These are phyloP conservation scores for Hydractinia echinata DNA, from an alignment of 30 jellyfish, hydroid and myxozoan species.

Conservation along the genomic window DNA sequence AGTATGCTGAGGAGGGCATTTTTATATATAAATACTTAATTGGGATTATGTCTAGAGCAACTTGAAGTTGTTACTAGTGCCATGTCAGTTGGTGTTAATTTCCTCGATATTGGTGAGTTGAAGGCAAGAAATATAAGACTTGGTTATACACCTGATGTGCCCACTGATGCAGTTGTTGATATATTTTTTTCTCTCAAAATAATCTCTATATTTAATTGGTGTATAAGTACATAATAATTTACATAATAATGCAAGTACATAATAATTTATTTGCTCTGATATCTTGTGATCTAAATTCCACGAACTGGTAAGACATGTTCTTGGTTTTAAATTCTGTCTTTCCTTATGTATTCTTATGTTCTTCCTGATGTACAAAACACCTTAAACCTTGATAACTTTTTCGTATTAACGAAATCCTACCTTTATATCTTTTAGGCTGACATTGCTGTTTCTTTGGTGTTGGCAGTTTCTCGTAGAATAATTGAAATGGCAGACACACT, in stretches of 20 bases:
- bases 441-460: slow-evolving; percentile 55
- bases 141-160: slow-evolving; percentile 89
- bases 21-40: too few species aligned
- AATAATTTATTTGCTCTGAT: too few species aligned
- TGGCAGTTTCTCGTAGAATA: slow-evolving; percentile 70
- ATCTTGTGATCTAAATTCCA: too few species aligned
- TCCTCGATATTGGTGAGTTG: slow-evolving; percentile 52
- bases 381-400: not conserved
- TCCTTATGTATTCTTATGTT: not conserved
- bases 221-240: too few species aligned
- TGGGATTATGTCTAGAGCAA: not conserved
- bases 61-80: slow-evolving; percentile 80
- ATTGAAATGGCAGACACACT: slow-evolving; percentile 65
- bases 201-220: not conserved
- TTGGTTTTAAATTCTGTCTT: too few species aligned
- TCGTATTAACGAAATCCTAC: not conserved
- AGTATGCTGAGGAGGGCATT: too few species aligned
- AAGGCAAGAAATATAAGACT: slow-evolving; percentile 47
- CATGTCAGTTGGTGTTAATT: slow-evolving; percentile 71
- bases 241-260: too few species aligned
- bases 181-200: not conserved
- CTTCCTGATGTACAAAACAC: too few species aligned
- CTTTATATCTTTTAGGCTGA: slow-evolving; percentile 55
- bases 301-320: too few species aligned
- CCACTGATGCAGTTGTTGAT: slow-evolving; percentile 73